phyloP scores from a whole-genome alignment of 2,888 invertebrate species.

The Sarcophaga caerulescens region DNA sequence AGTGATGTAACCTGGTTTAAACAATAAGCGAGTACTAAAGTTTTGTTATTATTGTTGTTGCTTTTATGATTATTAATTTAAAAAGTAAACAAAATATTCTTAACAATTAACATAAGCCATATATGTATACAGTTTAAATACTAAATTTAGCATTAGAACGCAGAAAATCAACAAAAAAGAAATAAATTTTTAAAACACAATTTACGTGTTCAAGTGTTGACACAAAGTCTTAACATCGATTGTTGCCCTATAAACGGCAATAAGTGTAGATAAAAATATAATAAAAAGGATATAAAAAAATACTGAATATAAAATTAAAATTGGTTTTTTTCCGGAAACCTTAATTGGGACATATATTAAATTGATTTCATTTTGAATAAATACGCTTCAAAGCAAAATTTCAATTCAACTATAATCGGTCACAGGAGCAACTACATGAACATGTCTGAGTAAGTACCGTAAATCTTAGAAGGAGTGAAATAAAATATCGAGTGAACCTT shows the following conservation, averaged over 20 bases:
- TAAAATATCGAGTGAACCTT: no score
- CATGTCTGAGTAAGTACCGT: no score
- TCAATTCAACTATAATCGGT: no score
- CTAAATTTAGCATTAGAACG: slow-evolving; percentile 16
- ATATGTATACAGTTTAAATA: slow-evolving; percentile 16
- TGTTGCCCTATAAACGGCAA: neutral
- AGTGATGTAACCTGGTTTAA: slow-evolving; percentile 54
- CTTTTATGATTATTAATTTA: slow-evolving; percentile 30
- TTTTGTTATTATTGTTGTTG: slow-evolving; percentile 10
- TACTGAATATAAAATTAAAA: no score
- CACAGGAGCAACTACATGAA: no score
- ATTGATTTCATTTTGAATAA: no score
- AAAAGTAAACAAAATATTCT: slow-evolving; percentile 49
- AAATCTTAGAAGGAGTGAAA: no score
- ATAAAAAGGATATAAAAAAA: no score
- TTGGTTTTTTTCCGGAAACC: no score
- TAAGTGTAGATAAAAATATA: neutral
- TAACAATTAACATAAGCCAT: slow-evolving; percentile 42
- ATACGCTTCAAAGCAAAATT: no score
- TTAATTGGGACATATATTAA: no score
- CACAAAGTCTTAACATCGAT: slow-evolving; percentile 29
- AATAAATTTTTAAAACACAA: neutral
- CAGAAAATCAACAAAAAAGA: slow-evolving; percentile 16
- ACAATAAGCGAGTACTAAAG: neutral
- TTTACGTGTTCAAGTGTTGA: slow-evolving; percentile 36